Evolutionary conservation across 2,888 invertebrate genomes (phyloP), one percentile per base, ranked within the genome.

Genomic region (Tetranychus truncatus): DNA sequence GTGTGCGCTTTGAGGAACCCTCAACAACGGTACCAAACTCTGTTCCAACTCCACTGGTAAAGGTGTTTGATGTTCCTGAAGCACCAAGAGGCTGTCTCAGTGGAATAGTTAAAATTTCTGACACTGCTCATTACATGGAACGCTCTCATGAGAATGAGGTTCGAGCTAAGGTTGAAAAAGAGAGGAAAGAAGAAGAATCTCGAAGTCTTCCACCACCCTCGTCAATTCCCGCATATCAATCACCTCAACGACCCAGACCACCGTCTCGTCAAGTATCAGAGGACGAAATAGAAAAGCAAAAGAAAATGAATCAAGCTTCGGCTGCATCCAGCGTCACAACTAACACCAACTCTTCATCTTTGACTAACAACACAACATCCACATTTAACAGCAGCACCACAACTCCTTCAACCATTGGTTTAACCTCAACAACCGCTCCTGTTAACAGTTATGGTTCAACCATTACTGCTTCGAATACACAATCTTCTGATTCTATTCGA

Each of bases 81-180:
- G 92, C 91, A 0, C 89, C 92, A 15, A 80, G 82, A 77, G 84
- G 85, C 2, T 93, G 93, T 7, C 85, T 95, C 2, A 92, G 92
- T 83, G 94, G 94, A 75, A 92, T 94, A 80, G 91, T 90, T 77
- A 87, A 92, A 67, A 84, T 94, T 46, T 89, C 89, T 75, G 94
- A 94, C 82, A 92, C 92, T 74, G 90, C 92, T 0, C 86, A 92
- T 76, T 91, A 93, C 8, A 91, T 93, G 87, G 91, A 91, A 82
- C 88, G 92, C 78, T 86, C 94, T 80, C 88, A 91, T 80, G 92
- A 93, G 79, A 88, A 88, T 78, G 90, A 90, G 80, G 87, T 79
- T 34, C 77, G 77, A 79, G 84, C 87, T 82, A 77, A 89, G 89
- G 81, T 91, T 89, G 82, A 80, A 78, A 75, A 78, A 71, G 79